These are phyloP conservation scores for Setophaga petechia DNA, from an alignment of 2,113 vertebrate genomes.

Conservation along the genomic window DNA sequence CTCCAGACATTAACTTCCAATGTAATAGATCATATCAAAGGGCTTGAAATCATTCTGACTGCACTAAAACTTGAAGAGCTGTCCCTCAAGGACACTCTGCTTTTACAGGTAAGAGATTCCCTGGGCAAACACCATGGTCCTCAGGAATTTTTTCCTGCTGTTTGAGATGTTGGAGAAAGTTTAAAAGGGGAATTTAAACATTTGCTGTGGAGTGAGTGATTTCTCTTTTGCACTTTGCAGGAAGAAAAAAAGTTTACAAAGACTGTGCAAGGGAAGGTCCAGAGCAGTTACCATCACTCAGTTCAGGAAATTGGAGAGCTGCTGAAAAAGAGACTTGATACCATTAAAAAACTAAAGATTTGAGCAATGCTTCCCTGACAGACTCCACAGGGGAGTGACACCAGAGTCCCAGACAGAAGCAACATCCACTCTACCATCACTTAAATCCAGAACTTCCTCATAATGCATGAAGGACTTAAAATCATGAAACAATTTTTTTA, in stretches of 20 bases:
- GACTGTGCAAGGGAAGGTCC: constrained; percentile 90
- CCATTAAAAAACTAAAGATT: constrained; percentile 92
- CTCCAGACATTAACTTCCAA: constrained; percentile 88
- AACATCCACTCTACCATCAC: constrained; percentile 69
- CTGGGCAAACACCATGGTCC: not conserved
- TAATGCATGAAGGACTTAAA: constrained; percentile 85
- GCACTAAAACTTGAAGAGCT: constrained; percentile 90
- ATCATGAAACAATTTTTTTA: constrained; percentile 79
- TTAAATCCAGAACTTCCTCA: constrained; percentile 83
- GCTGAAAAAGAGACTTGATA: constrained; percentile 92
- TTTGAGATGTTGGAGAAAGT: not conserved
- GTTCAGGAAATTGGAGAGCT: constrained; percentile 94
- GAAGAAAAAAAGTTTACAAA: constrained; percentile 88
- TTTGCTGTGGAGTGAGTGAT: not conserved
- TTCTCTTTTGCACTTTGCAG: constrained; percentile 73
- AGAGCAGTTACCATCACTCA: constrained; percentile 94
- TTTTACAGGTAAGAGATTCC: constrained; percentile 76
- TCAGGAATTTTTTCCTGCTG: not conserved
- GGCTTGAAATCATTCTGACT: constrained; percentile 83
- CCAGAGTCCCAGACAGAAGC: constrained; percentile 63
- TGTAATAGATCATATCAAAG: constrained; percentile 87
- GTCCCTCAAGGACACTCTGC: constrained; percentile 81
- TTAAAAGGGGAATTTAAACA: not conserved
- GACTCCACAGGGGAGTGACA: constrained; percentile 36
- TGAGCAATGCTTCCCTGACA: constrained; percentile 69